Evolutionary conservation across 2,113 vertebrate species (phyloP).

Genomic region (Butorides virescens): DNA sequence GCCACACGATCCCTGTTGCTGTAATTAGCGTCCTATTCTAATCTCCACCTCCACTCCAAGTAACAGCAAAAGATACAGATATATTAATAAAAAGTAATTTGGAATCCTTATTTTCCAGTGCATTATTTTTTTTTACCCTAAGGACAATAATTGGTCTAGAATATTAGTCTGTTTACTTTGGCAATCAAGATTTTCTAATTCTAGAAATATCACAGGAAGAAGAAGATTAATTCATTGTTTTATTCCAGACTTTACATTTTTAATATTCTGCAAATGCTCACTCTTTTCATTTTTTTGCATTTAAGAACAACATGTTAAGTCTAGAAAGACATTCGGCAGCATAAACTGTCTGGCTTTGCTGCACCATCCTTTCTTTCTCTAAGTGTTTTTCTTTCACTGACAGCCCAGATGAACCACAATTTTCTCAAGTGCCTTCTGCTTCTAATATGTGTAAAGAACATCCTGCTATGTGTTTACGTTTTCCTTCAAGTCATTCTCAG

Average conservation of each 20-base stretch:
- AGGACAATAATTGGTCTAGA: neutral
- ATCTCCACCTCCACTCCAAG: neutral
- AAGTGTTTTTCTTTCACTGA: neutral
- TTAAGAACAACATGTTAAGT: neutral
- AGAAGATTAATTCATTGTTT: neutral
- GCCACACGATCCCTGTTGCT: neutral
- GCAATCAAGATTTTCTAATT: neutral
- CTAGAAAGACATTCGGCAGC: neutral
- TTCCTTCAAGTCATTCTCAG: neutral
- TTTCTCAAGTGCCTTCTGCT: neutral
- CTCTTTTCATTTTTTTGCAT: neutral
- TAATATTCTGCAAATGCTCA: neutral
- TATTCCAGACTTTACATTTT: neutral
- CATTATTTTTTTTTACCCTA: neutral
- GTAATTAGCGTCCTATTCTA: neutral
- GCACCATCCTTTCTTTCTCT: neutral
- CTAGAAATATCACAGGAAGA: neutral
- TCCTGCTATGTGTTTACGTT: neutral
- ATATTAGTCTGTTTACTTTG: neutral
- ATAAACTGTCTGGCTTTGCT: neutral
- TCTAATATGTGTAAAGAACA: neutral
- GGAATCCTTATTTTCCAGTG: neutral
- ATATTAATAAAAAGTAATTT: neutral
- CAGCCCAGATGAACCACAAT: neutral
- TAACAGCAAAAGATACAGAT: neutral